Conservation (phyloP, 2,113 vertebrate species). For the Saguinus midas region DNA sequence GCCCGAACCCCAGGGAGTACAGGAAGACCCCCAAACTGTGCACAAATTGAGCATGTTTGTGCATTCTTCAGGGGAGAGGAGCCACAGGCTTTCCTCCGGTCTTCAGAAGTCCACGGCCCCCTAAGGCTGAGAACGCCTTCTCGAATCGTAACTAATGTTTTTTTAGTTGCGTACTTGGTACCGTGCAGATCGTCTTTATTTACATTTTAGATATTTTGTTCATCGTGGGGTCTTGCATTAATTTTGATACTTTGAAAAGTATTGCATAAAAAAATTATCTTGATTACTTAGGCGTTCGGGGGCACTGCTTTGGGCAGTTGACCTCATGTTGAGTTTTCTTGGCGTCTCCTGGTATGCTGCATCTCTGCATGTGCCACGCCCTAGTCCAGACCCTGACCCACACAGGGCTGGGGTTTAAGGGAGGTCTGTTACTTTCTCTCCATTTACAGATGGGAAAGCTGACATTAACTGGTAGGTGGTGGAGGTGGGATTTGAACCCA, state of each 20-base stretch:
- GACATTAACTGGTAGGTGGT: neutral
- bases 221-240: neutral
- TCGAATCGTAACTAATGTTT: neutral
- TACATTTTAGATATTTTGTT: slow-evolving; percentile 46
- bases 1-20: neutral
- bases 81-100: neutral
- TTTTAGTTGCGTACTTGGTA: neutral
- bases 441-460: neutral
- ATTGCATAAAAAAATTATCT: neutral
- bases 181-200: slow-evolving; percentile 36
- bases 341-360: neutral
- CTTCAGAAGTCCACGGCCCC: neutral
- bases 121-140: neutral
- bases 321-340: neutral
- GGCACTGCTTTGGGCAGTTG: neutral
- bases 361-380: neutral
- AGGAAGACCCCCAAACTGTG: neutral
- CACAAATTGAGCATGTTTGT: neutral
- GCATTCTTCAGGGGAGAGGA: neutral
- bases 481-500: neutral
- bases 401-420: neutral
- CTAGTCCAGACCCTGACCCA: neutral
- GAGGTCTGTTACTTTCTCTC: neutral
- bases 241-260: neutral
- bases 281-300: neutral